Evolutionary conservation across 2,888 invertebrate genomes (phyloP).

Genomic region (Cantharis rustica): DNA sequence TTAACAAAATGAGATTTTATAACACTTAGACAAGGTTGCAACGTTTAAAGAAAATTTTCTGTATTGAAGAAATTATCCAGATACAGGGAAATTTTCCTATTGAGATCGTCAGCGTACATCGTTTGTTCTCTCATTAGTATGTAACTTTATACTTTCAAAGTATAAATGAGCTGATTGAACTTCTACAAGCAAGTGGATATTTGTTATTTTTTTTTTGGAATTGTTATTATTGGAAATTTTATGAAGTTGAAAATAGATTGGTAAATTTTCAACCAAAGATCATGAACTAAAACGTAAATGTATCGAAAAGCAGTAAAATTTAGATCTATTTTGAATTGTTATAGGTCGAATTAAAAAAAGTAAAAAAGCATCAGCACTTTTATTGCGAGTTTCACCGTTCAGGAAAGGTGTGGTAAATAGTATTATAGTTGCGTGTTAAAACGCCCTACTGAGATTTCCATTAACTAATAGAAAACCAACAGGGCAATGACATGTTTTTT

Average conservation of each 20-base stretch:
- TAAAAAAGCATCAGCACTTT: neutral
- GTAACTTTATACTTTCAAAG: too few relatives aligned
- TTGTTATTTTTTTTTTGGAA: too few relatives aligned
- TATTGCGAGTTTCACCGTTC: slow-evolving; percentile 7
- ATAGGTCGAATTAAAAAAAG: neutral
- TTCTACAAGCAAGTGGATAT: too few relatives aligned
- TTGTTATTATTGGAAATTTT: neutral
- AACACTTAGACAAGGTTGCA: too few relatives aligned
- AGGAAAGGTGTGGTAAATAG: slow-evolving; percentile 22
- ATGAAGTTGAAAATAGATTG: neutral
- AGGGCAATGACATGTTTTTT: slow-evolving; percentile 9
- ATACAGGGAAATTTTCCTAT: too few relatives aligned
- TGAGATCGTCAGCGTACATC: too few relatives aligned
- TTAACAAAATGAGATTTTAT: too few relatives aligned
- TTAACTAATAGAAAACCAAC: slow-evolving; percentile 38
- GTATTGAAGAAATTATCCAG: too few relatives aligned
- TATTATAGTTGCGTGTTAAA: slow-evolving; percentile 33
- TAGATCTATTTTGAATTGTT: neutral
- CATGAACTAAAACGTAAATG: neutral
- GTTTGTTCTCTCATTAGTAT: too few relatives aligned
- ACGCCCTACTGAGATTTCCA: slow-evolving; percentile 36
- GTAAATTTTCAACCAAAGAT: neutral
- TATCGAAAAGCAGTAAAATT: neutral
- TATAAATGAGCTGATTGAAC: too few relatives aligned
- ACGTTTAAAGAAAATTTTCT: too few relatives aligned